Evolutionary conservation across 1,140 invertebrate species (phyloP).

Genomic region (Lucilia cuprina): DNA sequence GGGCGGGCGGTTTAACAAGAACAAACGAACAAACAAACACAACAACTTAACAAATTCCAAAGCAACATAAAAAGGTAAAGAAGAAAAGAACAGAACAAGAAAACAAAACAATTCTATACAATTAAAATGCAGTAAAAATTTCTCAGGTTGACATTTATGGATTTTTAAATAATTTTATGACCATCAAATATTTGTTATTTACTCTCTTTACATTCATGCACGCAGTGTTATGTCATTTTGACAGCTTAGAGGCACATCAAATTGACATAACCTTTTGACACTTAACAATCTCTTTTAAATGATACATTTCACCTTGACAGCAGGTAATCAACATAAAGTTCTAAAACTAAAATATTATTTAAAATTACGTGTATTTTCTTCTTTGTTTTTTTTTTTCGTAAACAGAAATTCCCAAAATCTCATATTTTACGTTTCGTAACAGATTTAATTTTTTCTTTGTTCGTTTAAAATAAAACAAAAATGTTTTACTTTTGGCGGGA

Average conservation of each 20-base stretch:
- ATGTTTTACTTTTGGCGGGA: neutral
- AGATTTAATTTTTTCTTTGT: neutral
- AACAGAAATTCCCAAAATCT: neutral
- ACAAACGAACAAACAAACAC: no score
- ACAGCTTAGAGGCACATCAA: neutral
- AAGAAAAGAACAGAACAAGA: neutral
- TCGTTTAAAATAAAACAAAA: neutral
- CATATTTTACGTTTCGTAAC: neutral
- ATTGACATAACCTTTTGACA: slow-evolving; percentile 15
- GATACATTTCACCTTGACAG: neutral
- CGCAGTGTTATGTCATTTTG: neutral
- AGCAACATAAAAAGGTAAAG: neutral
- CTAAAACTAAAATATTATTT: neutral
- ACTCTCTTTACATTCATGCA: neutral
- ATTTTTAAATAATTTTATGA: slow-evolving; percentile 11
- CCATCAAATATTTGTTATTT: neutral
- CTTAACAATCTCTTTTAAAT: neutral
- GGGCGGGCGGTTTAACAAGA: neutral
- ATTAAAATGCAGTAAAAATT: slow-evolving; percentile 7
- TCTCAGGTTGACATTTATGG: neutral
- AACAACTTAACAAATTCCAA: neutral
- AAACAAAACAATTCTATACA: neutral
- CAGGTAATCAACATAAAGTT: neutral
- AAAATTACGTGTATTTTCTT: neutral
- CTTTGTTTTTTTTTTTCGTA: no score